Conservation (phyloP, 2,113 vertebrate species). For the Hydrolagus affinis region DNA sequence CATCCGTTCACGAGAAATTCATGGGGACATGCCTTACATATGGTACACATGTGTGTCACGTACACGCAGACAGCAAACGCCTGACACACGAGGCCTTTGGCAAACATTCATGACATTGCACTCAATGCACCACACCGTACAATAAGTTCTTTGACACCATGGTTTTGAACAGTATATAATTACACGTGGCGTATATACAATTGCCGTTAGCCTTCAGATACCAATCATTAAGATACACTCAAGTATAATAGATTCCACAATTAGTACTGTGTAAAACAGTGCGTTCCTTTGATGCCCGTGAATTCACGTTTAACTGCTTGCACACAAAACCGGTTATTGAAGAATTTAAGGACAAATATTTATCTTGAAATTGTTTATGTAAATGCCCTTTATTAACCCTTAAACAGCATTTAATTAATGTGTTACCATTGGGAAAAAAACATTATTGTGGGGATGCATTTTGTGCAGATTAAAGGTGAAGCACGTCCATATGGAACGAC, state of each 20-base stretch:
- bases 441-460: no score
- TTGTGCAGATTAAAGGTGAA: no score
- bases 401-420: slow-evolving; percentile 8
- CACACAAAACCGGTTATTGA: background rate
- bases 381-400: background rate
- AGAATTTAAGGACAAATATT: slow-evolving; percentile 15
- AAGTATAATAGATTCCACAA: slow-evolving; percentile 25
- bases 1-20: background rate
- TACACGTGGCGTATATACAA: slow-evolving; percentile 19
- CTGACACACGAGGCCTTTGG: background rate
- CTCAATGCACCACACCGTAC: background rate
- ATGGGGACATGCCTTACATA: background rate
- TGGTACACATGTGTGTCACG: background rate
- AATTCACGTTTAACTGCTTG: no score
- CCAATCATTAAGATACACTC: slow-evolving; percentile 20
- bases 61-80: background rate
- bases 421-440: background rate
- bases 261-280: slow-evolving; percentile 13
- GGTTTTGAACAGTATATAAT: slow-evolving; percentile 24
- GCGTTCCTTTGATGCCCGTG: slow-evolving; percentile 8
- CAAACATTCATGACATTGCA: background rate
- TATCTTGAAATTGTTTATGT: slow-evolving; percentile 11
- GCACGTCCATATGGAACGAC: no score
- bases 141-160: slow-evolving; percentile 8
- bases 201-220: slow-evolving; percentile 26